Base-by-base conservation (phyloP, 2,888 invertebrate genomes). In the Hesperia comma region DNA sequence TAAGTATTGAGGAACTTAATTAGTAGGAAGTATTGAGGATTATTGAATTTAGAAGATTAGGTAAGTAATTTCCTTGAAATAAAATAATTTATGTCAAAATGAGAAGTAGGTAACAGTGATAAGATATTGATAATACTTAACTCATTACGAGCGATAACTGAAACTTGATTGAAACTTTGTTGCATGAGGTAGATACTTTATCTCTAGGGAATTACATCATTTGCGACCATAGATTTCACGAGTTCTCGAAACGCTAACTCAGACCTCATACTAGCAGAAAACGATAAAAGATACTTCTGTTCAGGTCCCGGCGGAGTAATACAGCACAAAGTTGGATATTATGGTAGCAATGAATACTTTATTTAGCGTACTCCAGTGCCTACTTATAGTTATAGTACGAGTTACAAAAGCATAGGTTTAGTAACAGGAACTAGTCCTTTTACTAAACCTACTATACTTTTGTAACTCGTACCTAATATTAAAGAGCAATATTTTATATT, bases 261-360 rank as follows among this genome's bases (percentile, higher is more conserved):
- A 5, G 63, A 40, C 49, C 49, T 63, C 51, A 5, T 56, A 40
- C 49, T 57, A 54, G 51, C 32, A 54, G 54, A 62, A 63, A 56
- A 56, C 63, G 57, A 63, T 63, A 63, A 63, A 63, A 63, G 56
- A 63, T 54, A 8, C 37, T 21, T 26, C 37, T 40, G 21, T 21
- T 57, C 37, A 51, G 51, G 51, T 57, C 57, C 63, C 63, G 15
- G 26, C 26, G 37, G 63, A 57, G 46, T 40, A 57, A 63, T 63
- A 63, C 51, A 63, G 55, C 49, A 63, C 17, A 49, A 63, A 63
- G 63, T 63, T 63, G 12, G 26, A 49, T 49, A 56, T 63, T 57
- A 57, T 46, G 49, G 57, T 41, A 40, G 51, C 51, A 56, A 63
- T 63, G 57, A 63, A 63, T 57, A 63, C 57, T 57, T 63, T 63